Percentiles rank a stretch among this genome's conserved stretches.
Conservation (phyloP, 2,888 invertebrate genomes). For the Mellilla xanthometata region DNA sequence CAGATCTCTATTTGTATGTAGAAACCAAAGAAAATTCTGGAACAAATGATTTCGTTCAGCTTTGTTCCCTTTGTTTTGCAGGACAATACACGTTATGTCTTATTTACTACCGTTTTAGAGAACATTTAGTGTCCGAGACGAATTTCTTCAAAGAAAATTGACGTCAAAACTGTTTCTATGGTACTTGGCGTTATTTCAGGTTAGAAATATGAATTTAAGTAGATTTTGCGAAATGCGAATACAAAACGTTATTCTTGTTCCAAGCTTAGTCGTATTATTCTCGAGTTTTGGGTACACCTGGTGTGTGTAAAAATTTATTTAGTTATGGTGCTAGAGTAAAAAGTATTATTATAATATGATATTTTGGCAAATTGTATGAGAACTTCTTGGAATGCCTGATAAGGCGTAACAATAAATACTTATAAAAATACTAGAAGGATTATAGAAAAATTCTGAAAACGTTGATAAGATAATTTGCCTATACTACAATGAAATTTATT, state of each 20-base stretch:
- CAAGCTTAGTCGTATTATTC: too few relatives aligned
- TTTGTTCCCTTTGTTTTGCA: constrained; percentile 13
- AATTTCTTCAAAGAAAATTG: constrained; percentile 42
- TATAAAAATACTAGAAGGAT: too few relatives aligned
- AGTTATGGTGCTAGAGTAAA: not conserved
- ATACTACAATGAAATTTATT: too few relatives aligned
- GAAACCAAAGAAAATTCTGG: constrained; percentile 18
- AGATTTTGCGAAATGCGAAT: not conserved
- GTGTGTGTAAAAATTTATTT: too few relatives aligned
- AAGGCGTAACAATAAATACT: too few relatives aligned
- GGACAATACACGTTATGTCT: constrained; percentile 33
- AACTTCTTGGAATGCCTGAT: too few relatives aligned
- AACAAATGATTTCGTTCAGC: constrained; percentile 23
- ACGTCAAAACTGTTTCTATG: constrained; percentile 40
- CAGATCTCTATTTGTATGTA: constrained; percentile 2
- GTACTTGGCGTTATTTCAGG: constrained; percentile 4
- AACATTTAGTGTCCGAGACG: constrained; percentile 28
- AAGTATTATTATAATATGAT: not conserved
- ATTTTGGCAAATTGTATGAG: too few relatives aligned
- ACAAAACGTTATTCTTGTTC: not conserved
- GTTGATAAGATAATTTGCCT: not conserved
- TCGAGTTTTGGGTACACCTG: too few relatives aligned
- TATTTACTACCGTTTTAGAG: constrained; percentile 40
- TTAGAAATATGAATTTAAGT: too few relatives aligned
- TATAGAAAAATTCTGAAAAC: not conserved